Conservation (phyloP, 2,797 vertebrate genomes). For the Xenopus petersii region DNA sequence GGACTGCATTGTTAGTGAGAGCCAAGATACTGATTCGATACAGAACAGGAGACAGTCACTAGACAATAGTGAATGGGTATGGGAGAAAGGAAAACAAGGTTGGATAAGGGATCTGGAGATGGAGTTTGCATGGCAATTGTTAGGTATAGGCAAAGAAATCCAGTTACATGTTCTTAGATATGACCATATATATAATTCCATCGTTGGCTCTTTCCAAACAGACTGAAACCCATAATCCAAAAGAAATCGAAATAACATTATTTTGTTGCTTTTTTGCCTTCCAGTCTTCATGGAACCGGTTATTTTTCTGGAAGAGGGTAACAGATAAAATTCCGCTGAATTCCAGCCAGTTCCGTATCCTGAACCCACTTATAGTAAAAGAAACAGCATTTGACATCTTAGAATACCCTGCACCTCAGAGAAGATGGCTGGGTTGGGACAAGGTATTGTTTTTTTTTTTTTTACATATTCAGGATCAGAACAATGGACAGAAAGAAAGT, state of each 20-base stretch:
- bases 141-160: too few species aligned
- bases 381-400: constrained; percentile 85
- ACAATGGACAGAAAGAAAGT: too few species aligned
- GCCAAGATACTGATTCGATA: background rate
- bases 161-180: too few species aligned
- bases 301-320: constrained; percentile 93
- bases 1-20: background rate
- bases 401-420: constrained; percentile 71
- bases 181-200: too few species aligned
- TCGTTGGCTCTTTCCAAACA: too few species aligned
- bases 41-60: background rate
- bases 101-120: too few species aligned
- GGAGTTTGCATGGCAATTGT: too few species aligned
- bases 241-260: too few species aligned
- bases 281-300: constrained; percentile 80
- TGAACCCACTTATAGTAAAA: constrained; percentile 84
- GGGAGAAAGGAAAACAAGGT: too few species aligned
- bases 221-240: too few species aligned
- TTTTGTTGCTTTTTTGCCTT: constrained; percentile 29
- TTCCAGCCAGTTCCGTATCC: constrained; percentile 74
- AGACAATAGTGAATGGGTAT: too few species aligned
- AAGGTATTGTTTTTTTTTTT: constrained; percentile 68
- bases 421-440: constrained; percentile 77
- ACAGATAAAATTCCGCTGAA: constrained; percentile 75
- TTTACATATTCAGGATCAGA: too few species aligned